Conservation (phyloP, 2,888 invertebrate species). For the Thera britannica region DNA sequence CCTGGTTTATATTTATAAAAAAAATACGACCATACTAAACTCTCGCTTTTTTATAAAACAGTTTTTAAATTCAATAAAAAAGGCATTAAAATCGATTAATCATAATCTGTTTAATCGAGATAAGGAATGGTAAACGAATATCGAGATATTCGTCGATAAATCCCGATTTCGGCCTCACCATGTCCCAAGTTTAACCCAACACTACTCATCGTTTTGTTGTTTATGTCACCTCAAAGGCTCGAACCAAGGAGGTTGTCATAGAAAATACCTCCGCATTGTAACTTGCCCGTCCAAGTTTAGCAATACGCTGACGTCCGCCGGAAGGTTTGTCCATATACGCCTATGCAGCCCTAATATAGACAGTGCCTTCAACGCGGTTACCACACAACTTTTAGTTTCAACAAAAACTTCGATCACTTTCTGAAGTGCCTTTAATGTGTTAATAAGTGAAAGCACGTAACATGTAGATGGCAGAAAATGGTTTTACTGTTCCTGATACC, state of each 20-base stretch:
- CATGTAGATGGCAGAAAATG: not conserved
- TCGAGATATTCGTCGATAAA: not conserved
- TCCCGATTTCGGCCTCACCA: not conserved
- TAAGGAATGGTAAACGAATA: not conserved
- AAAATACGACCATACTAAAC: no score
- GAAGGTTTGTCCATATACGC: constrained; percentile 40
- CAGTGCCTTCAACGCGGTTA: constrained; percentile 33
- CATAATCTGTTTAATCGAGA: not conserved
- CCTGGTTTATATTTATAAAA: not conserved
- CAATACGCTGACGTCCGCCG: constrained; percentile 39
- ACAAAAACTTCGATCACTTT: constrained; percentile 33
- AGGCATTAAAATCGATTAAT: not conserved
- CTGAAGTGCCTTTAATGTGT: constrained; percentile 16
- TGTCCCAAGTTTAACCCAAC: not conserved
- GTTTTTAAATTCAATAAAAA: no score
- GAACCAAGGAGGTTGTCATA: constrained; percentile 22
- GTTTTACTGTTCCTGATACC: not conserved
- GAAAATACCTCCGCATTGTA: constrained; percentile 27
- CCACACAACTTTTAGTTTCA: constrained; percentile 40
- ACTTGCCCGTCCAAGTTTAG: constrained; percentile 29
- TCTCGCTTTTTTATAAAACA: no score
- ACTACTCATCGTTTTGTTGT: not conserved
- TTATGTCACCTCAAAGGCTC: not conserved
- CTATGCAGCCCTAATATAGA: constrained; percentile 37
- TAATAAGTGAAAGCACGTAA: constrained; percentile 21